Conservation (phyloP, 2,888 invertebrate genomes). For the Oscheius myriophilus region DNA sequence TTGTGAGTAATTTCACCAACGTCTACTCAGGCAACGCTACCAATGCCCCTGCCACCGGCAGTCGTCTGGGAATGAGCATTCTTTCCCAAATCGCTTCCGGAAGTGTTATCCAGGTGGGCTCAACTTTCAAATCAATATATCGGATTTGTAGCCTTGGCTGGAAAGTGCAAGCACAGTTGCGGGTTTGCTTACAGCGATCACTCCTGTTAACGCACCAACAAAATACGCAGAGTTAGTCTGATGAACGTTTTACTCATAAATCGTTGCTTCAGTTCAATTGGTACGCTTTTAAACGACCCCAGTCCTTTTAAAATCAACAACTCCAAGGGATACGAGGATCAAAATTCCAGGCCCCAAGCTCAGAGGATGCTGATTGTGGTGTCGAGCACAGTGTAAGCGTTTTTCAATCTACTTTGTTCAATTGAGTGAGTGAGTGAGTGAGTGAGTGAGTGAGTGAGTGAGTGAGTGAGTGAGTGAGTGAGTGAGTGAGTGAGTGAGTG, state of each 20-base stretch:
- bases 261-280: not conserved
- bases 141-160: constrained; percentile 2
- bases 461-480: too few relatives aligned
- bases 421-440: too few relatives aligned
- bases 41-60: not conserved
- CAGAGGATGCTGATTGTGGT: constrained; percentile 7
- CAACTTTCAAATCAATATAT: not conserved
- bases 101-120: not conserved
- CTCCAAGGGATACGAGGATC: not conserved
- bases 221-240: not conserved
- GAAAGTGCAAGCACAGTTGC: not conserved
- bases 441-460: too few relatives aligned
- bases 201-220: not conserved
- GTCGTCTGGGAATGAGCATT: constrained; percentile 4
- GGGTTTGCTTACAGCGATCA: not conserved
- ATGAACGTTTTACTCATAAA: not conserved
- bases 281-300: not conserved
- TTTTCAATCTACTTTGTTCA: too few relatives aligned
- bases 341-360: not conserved
- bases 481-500: too few relatives aligned
- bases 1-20: not conserved
- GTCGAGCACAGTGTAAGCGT: not conserved
- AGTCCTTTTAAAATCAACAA: constrained; percentile 5
- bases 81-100: not conserved
- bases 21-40: not conserved